Evolutionary conservation across 2,888 invertebrate genomes (phyloP).

Genomic region (Mimas tiliae): DNA sequence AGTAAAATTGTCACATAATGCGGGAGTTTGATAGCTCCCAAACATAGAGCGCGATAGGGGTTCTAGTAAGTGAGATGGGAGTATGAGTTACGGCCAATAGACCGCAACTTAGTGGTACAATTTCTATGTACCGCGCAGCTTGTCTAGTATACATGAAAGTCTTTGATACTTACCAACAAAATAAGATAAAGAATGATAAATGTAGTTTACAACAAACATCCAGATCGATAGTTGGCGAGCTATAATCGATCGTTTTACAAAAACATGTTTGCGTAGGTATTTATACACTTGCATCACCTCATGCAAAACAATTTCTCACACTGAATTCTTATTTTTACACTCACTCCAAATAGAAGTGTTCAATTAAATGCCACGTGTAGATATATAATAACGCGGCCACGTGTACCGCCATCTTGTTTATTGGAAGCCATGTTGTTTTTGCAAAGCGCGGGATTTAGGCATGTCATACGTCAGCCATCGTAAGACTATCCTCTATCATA

Average conservation of each 20-base stretch:
- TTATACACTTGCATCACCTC: constrained; percentile 15
- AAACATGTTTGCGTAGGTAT: constrained; percentile 20
- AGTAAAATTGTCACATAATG: no score
- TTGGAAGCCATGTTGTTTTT: constrained; percentile 34
- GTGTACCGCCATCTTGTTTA: constrained; percentile 26
- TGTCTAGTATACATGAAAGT: no score
- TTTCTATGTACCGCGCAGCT: no score
- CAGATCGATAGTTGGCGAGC: not conserved
- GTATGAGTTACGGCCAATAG: no score
- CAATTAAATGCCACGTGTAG: constrained; percentile 25
- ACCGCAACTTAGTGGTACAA: no score
- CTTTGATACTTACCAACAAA: not conserved
- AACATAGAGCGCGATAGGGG: no score
- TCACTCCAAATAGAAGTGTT: constrained; percentile 22
- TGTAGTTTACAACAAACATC: not conserved
- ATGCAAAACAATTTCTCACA: constrained; percentile 26
- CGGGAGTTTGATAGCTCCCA: no score
- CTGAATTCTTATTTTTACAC: constrained; percentile 26
- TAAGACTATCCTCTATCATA: no score
- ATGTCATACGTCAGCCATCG: not conserved
- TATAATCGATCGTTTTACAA: constrained; percentile 8
- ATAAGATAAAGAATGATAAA: not conserved
- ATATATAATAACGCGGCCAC: not conserved
- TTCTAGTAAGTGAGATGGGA: no score
- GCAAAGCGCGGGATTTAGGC: constrained; percentile 15